Evolutionary conservation across 1,140 invertebrate species (phyloP), one percentile per base, ranked within the genome.

Genomic region (Cotesia vestalis): DNA sequence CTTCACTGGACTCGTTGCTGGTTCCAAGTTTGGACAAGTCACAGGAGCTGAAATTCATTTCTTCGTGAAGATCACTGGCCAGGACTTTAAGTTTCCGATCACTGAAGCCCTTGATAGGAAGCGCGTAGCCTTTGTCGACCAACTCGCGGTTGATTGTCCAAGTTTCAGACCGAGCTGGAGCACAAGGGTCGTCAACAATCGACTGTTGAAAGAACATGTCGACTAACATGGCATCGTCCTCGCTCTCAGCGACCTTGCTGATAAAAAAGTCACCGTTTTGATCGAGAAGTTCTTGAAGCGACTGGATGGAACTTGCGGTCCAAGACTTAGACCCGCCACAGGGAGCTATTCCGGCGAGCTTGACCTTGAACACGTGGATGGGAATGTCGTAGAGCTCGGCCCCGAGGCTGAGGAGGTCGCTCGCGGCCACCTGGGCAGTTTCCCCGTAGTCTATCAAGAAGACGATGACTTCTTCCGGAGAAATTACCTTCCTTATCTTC

Each of bases 361-460:
- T 89, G 66, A 90, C 88, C 76, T 87, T 88, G 20, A 90, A 85
- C 1, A 87, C 84, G 6, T 88, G 84, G 52, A 88, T 81, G 5
- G 84, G 84, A 2, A 87, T 73, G 0, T 78, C 64, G 0, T 77
- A 63, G 46, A 90, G 91, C 20, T 85, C 73, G 3, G 74, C 4
- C 4, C 83, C 69, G 2, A 91, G 74, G 14, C 81, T 78, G 66
- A 84, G 84, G 20, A 91, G 74, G 27, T 83, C 77, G 2, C 80
- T 55, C 0, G 83, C 34, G 0, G 80, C 71, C 4, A 90, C 83
- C 0, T 77, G 84, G 77, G 89, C 87, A 0, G 83, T 79, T 34
- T 80, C 78, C 3, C 86, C 89, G n/a, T 88, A 80, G 73, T 91
- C 90, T 8, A 86, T 86, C 8, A 89, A 85, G 57, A 88, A 89